These are phyloP conservation scores for Sturnira hondurensis DNA, from an alignment of 2,113 vertebrate genomes.

Conservation along the genomic window DNA sequence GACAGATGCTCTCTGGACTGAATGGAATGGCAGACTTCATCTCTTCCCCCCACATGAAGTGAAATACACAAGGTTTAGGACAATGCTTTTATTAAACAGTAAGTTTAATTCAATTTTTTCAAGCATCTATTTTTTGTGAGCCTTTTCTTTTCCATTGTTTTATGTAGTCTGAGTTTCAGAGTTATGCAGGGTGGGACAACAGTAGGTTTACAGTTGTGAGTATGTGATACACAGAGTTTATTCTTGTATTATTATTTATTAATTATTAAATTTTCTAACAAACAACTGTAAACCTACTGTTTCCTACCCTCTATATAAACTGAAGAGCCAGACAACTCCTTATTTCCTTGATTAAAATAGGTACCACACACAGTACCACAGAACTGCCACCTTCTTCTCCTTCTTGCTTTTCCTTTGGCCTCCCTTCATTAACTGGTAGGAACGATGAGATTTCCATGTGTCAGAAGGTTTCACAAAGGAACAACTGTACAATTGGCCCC, in stretches of 20 bases:
- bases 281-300: neutral
- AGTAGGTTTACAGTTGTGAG: neutral
- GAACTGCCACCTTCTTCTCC: neutral
- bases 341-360: neutral
- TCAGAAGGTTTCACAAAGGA: neutral
- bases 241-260: neutral
- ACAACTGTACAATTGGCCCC: accelerated
- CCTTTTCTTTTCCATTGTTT: neutral
- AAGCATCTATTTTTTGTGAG: neutral
- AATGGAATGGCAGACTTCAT: conserved; percentile 73
- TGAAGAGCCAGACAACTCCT: neutral
- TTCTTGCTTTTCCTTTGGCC: neutral
- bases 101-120: neutral
- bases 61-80: neutral
- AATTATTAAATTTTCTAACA: neutral
- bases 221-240: neutral
- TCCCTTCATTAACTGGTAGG: neutral
- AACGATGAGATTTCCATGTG: neutral
- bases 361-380: accelerated
- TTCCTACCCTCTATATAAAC: neutral
- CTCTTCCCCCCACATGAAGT: neutral
- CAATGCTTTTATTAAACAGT: neutral
- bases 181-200: neutral
- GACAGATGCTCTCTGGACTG: conserved; percentile 79
- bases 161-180: neutral